phyloP scores from a whole-genome alignment of 64 coral and sea anemone genomes.

The Exaiptasia diaphana region DNA sequence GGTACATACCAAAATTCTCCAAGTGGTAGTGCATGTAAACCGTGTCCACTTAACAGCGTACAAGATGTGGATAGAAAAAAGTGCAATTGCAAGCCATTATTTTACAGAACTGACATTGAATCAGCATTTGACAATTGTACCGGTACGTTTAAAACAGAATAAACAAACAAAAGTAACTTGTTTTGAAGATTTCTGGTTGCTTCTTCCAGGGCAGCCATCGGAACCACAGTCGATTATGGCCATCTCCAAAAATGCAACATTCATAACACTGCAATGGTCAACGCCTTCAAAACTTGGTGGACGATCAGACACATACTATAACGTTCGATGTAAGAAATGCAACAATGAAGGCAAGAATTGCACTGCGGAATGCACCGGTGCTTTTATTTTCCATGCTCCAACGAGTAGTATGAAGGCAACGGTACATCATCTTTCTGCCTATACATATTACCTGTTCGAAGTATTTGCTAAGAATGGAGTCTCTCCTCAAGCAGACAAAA shows the following conservation, averaged over 20 bases:
- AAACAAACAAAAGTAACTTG: no score
- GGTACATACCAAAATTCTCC: background rate
- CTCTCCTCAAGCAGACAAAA: conserved; percentile 11
- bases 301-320: conserved; percentile 35
- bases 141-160: background rate
- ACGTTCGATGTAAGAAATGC: conserved; percentile 36
- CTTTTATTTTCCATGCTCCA: background rate
- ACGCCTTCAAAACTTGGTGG: conserved; percentile 9
- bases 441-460: conserved; percentile 29
- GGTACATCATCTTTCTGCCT: conserved; percentile 20
- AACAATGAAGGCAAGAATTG: conserved; percentile 9
- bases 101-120: background rate
- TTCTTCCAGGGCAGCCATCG: conserved; percentile 16
- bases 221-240: background rate
- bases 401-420: conserved; percentile 13
- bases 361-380: conserved; percentile 18
- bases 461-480: conserved; percentile 54
- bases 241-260: background rate
- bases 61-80: background rate
- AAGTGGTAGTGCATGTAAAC: background rate
- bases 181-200: no score
- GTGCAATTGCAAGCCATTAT: background rate
- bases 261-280: conserved; percentile 12
- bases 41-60: background rate
- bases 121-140: background rate